These are phyloP conservation scores for Acleris holmiana DNA, from an alignment of 2,888 invertebrate genomes.

Conservation along the genomic window DNA sequence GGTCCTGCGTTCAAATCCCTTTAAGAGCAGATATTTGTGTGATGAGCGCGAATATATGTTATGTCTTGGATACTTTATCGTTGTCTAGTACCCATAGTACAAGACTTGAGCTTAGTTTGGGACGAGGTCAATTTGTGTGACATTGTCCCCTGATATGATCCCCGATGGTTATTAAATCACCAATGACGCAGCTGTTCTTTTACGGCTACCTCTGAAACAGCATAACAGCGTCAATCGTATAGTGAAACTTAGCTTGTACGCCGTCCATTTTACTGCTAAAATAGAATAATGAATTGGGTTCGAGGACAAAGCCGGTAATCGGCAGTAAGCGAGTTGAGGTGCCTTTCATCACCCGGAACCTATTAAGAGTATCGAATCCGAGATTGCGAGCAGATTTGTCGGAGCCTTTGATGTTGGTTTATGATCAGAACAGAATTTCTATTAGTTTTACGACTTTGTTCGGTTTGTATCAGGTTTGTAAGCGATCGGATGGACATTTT, in stretches of 20 bases:
- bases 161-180: too few species aligned
- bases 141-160: too few species aligned
- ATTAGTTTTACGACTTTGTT: slow-evolving; percentile 5
- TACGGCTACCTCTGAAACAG: slow-evolving; percentile 1
- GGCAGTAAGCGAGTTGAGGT: slow-evolving; percentile 20
- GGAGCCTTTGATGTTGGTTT: slow-evolving; percentile 14
- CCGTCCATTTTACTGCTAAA: slow-evolving; percentile 31
- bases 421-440: slow-evolving; percentile 4
- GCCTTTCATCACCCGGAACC: slow-evolving; percentile 13
- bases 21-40: too few species aligned
- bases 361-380: slow-evolving; percentile 22
- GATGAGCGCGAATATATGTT: too few species aligned
- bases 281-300: slow-evolving; percentile 30
- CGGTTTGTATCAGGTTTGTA: too few species aligned
- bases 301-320: slow-evolving; percentile 32
- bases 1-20: too few species aligned
- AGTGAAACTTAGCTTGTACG: slow-evolving; percentile 28
- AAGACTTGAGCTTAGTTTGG: too few species aligned
- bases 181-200: neutral
- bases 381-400: slow-evolving; percentile 19
- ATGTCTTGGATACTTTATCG: too few species aligned
- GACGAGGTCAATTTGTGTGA: too few species aligned
- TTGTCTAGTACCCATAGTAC: too few species aligned
- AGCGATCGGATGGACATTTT: neutral
- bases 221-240: slow-evolving; percentile 29